A percentile compares a stretch with the other conserved stretches of the same genome.
Conservation (phyloP, 1,140 invertebrate species). For the Ceratina japonica region DNA sequence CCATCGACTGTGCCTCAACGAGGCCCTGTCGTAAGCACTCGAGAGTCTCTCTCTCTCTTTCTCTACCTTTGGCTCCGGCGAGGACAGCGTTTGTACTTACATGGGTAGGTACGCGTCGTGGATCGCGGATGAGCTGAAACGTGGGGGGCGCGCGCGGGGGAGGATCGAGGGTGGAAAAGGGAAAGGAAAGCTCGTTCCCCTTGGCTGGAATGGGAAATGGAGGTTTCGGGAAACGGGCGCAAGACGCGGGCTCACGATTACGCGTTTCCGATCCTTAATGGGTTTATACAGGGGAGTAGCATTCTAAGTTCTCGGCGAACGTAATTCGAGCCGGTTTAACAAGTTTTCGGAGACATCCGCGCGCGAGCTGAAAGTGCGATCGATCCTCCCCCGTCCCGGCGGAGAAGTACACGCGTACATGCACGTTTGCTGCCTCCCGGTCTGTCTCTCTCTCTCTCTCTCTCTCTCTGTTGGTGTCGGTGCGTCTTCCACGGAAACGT, state of each 20-base stretch:
- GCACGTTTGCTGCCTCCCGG: no score
- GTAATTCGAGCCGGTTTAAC: constrained; percentile 42
- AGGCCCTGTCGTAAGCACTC: neutral
- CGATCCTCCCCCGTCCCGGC: neutral
- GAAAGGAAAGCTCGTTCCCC: constrained; percentile 5
- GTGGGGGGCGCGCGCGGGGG: neutral
- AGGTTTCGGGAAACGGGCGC: constrained; percentile 6
- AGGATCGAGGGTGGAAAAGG: neutral
- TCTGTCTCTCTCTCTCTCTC: no score
- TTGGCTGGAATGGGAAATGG: constrained; percentile 2
- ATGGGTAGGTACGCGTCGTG: neutral
- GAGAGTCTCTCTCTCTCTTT: neutral
- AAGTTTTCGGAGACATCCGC: constrained; percentile 19
- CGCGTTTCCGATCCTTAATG: constrained; percentile 56
- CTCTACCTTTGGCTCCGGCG: neutral
- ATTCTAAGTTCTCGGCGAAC: constrained; percentile 13
- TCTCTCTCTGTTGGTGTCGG: no score
- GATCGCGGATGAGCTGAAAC: constrained; percentile 4
- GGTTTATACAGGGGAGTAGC: constrained; percentile 44
- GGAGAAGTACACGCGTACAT: neutral
- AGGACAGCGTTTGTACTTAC: neutral
- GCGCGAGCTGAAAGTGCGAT: neutral
- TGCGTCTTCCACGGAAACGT: neutral
- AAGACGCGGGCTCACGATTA: constrained; percentile 21
- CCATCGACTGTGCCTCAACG: neutral